These are phyloP conservation scores for Haemorhous mexicanus DNA, from an alignment of 2,113 vertebrate species.

Conservation along the genomic window DNA sequence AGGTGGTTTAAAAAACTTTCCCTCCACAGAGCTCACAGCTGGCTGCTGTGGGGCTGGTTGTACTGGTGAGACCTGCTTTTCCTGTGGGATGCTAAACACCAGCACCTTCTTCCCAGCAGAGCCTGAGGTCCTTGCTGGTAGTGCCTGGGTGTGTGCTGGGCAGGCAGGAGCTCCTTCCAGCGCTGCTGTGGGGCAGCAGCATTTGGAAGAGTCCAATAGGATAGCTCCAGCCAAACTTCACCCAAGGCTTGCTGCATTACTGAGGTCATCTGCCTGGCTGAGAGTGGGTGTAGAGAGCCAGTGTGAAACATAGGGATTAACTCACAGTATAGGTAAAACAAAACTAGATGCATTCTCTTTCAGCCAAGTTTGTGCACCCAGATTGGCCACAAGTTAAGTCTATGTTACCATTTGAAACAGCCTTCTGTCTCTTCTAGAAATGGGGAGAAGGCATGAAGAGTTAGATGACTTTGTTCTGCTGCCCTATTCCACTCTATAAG, in stretches of 20 bases:
- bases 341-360: background rate
- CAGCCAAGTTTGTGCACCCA: background rate
- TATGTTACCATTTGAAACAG: background rate
- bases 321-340: background rate
- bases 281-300: background rate
- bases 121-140: background rate
- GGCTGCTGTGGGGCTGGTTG: background rate
- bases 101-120: background rate
- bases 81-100: background rate
- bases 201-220: background rate
- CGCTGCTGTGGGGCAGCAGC: background rate
- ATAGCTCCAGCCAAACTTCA: background rate
- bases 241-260: background rate
- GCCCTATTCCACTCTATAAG: background rate
- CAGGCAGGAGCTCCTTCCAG: background rate
- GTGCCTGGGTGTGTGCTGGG: background rate
- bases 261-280: background rate
- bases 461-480: background rate
- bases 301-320: background rate
- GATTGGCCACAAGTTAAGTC: background rate
- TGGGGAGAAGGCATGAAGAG: accelerated
- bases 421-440: background rate
- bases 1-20: background rate
- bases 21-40: accelerated
- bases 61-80: conserved; percentile 45